A percentile compares a stretch with the other conserved stretches of the same genome.
These are phyloP conservation scores for Fopius arisanus DNA, from an alignment of 1,140 invertebrate species.

Conservation along the genomic window DNA sequence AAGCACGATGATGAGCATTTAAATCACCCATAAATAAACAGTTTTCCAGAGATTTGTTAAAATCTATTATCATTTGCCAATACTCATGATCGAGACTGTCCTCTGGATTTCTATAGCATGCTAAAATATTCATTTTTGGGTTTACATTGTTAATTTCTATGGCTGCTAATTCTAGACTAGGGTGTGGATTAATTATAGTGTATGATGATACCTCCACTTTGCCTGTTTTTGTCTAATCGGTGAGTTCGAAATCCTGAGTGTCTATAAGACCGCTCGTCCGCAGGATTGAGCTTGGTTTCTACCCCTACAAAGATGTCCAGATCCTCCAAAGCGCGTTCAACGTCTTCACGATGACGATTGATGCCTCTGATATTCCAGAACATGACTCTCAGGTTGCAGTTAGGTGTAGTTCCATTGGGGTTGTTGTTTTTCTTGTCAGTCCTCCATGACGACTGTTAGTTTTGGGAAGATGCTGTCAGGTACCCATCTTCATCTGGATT, in stretches of 20 bases:
- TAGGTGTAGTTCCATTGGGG: not conserved
- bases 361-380: constrained; percentile 13
- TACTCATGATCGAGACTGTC: not conserved
- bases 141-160: constrained; percentile 18
- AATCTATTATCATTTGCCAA: not conserved
- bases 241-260: constrained; percentile 12
- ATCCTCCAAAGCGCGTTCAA: not conserved
- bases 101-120: constrained; percentile 5
- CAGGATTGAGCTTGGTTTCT: not conserved
- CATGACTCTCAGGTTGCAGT: not conserved
- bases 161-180: not conserved
- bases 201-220: constrained; percentile 3
- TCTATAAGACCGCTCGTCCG: not conserved
- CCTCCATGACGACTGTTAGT: too few relatives aligned
- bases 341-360: not conserved
- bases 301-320: constrained; percentile 9
- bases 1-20: constrained; percentile 1
- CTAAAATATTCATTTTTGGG: constrained; percentile 10
- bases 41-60: not conserved
- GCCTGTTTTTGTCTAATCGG: not conserved
- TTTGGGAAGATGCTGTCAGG: too few relatives aligned
- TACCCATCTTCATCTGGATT: too few relatives aligned
- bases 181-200: not conserved
- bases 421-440: too few relatives aligned
- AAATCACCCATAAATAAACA: constrained; percentile 24